Base-by-base conservation (phyloP, 2,888 invertebrate species). In the Sinhomidia bicolor region DNA sequence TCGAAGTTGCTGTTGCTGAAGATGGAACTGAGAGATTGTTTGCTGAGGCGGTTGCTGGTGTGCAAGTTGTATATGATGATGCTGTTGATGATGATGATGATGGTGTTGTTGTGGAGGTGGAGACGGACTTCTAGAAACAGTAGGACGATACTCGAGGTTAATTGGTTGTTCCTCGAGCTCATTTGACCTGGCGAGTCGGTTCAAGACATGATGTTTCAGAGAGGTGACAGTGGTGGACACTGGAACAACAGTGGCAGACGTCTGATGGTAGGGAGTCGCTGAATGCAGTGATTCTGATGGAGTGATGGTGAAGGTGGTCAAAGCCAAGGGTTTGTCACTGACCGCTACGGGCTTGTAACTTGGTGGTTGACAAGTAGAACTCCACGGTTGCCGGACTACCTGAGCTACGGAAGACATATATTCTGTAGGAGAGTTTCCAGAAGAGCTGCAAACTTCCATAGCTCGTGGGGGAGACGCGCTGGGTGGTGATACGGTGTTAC, bases 1-100 rank as follows among this genome's bases (percentile, higher is more conserved):
- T 93, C 98, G 96, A 93, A 96, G 96, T 93, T 96, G 96, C 94
- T 95, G 96, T 91, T 92, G 91, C 57, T 92, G 92, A 54, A 92
- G 85, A 36, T 90, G 88, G 62, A 86, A 78, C 88, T 88, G 88
- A 54, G 84, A 82, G 57, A 76, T 83, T 83, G 84, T 90, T 79
- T 87, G 80, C 32, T 80, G 86, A 44, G 57, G 80, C 32, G 47
- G 80, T 41, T 80, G 80, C 80, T 80, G 80, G 36, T 74, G 78
- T 60, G 74, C 68, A 36, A 68, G 62, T 71, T 87, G 60, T 1
- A 41, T 80, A 71, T 82, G 89, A 62, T 83, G 83, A 47, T 78
- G 87, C 41, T 78, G 89, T n/a, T n/a, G n/a, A n/a, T n/a, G n/a
- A 80, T 44, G 9, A 60, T 80, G 80, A 62, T 85, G 60, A 51